Base-by-base conservation (phyloP, 1,140 invertebrate genomes). In the Mya arenaria region DNA sequence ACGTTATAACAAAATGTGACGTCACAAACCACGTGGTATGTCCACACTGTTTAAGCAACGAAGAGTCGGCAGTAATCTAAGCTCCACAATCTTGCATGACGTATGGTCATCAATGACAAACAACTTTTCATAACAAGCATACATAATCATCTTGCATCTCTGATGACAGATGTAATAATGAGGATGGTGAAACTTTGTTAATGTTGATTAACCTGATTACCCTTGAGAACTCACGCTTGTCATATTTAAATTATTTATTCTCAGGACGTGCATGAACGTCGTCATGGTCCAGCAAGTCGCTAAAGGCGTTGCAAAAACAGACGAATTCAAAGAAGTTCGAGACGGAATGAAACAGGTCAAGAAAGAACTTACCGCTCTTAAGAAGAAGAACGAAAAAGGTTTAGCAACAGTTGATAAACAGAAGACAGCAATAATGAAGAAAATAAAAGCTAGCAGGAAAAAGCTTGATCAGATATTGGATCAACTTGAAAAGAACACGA, bases 401-500 rank as follows among this genome's bases (percentile, higher is more conserved):
- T 25, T 69, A 3, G 36, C 36, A n/a, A 25, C 37, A 23, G 58
- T 71, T 17, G 77, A 69, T 28, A 60, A 71, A 71, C 66, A 68
- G 32, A 69, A 80, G 56, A 23, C 17, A 10, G 30, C 32, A 1
- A 44, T 80, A 2, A 60, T 36, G 1, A 69, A 66, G 10, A 52
- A 34, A 23, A 68, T 80, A 56, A 80, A 48, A n/a, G 65, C 66
- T 32, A 44, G 19, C 34, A 23, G 77, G 23, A 80, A 58, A 32
- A 34, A 32, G 30, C 63, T 80, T 15, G 65, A 71, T 5, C 52
- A 80, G 34, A 28, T 71, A 15, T 23, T 80, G 23, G 66, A 69
- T 48, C 17, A 58, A n/a, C 28, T 80, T 25, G 77, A 80, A 60
- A 69, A 66, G n/a, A 55, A 30, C 52, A 80, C 77, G 2, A 19